Percentiles rank a stretch among this genome's conserved stretches.
phyloP scores from a whole-genome alignment of 2,113 vertebrate species.

The Eulacestoma nigropectus region DNA sequence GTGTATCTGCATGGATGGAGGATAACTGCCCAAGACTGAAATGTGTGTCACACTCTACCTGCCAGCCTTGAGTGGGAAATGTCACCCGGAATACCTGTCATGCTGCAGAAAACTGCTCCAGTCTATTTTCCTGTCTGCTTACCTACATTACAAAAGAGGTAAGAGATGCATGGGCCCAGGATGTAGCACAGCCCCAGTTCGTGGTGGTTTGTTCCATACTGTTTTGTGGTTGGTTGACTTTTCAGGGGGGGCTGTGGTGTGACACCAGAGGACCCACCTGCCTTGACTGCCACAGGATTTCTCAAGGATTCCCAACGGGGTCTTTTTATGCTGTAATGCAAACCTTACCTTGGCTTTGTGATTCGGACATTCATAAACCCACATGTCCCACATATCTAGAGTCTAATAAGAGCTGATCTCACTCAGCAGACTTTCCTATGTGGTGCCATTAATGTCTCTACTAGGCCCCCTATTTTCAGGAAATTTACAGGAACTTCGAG shows the following conservation, averaged over 20 bases:
- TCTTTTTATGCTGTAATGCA: neutral
- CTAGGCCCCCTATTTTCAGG: neutral
- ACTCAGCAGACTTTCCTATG: neutral
- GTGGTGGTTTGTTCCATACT: neutral
- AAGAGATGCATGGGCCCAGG: neutral
- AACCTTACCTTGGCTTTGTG: neutral
- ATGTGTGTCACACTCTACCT: neutral
- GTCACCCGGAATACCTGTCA: neutral
- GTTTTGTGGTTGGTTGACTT: neutral
- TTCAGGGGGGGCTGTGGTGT: neutral
- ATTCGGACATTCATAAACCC: neutral
- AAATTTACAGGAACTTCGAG: neutral
- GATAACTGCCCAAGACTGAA: neutral
- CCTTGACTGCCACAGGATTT: neutral
- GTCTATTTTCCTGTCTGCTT: neutral
- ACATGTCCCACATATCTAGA: neutral
- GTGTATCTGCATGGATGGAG: rapidly evolving
- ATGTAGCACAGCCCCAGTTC: neutral
- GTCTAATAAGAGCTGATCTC: neutral
- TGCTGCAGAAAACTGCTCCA: neutral
- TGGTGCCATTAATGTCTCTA: neutral
- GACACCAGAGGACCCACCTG: neutral
- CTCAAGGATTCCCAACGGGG: neutral
- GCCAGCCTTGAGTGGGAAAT: neutral
- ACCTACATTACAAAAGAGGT: neutral